phyloP scores from a whole-genome alignment of 2,888 invertebrate genomes.

The Calliphora vomitoria region DNA sequence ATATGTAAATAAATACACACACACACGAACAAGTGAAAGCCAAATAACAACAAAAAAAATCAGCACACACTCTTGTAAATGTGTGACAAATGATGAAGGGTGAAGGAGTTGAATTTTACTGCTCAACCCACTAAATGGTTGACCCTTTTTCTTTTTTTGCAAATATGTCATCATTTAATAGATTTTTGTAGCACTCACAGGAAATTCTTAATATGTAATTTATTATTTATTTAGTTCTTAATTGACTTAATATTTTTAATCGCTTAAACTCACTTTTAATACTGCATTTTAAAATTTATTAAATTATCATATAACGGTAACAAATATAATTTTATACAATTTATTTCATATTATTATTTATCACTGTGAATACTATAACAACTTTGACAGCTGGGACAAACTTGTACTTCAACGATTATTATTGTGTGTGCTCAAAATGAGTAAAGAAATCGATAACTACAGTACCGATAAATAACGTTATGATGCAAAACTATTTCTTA shows the following conservation, averaged over 20 bases:
- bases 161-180: constrained; percentile 50
- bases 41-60: background rate
- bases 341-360: constrained; percentile 55
- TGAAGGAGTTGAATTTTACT: constrained; percentile 7
- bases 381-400: constrained; percentile 31
- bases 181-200: constrained; percentile 37
- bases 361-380: constrained; percentile 27
- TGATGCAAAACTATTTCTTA: background rate
- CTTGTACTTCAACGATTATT: background rate
- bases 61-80: constrained; percentile 17
- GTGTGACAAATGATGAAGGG: background rate
- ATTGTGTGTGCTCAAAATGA: too few species aligned
- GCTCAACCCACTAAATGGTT: constrained; percentile 44
- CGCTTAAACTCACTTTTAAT: constrained; percentile 54
- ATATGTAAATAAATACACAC: background rate
- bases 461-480: background rate
- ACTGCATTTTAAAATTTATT: constrained; percentile 33
- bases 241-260: too few species aligned
- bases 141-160: constrained; percentile 41
- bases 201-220: background rate
- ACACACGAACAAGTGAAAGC: background rate
- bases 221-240: too few species aligned
- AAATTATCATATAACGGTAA: constrained; percentile 29
- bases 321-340: constrained; percentile 19
- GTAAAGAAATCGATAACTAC: constrained; percentile 23